Evolutionary conservation across 1,140 invertebrate species (phyloP).

Genomic region (Dreissena polymorpha): DNA sequence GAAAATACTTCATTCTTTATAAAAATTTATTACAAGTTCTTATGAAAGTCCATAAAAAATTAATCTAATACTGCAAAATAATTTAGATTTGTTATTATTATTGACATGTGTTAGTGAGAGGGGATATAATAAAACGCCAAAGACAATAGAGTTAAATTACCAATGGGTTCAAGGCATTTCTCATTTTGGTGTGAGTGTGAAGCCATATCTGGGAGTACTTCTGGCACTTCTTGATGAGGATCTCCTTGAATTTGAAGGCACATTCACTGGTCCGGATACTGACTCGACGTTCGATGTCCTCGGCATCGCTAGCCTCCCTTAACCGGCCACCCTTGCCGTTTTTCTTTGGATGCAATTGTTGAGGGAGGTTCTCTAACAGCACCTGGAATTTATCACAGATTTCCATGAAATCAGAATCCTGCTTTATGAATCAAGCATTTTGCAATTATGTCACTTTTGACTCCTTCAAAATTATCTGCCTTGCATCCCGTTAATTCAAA

Average conservation of each 20-base stretch:
- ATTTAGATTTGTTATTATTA: too few relatives aligned
- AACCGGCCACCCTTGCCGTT: conserved; percentile 61
- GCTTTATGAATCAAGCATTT: background rate
- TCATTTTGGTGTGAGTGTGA: conserved; percentile 74
- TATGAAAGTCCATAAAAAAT: too few relatives aligned
- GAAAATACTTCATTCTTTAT: too few relatives aligned
- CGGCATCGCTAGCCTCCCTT: conserved; percentile 56
- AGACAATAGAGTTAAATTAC: conserved; percentile 54
- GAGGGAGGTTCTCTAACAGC: conserved; percentile 70
- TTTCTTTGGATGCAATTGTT: conserved; percentile 63
- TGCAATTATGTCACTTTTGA: too few relatives aligned
- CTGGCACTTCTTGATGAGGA: conserved; percentile 77
- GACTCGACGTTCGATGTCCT: conserved; percentile 69
- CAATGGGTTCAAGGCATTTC: conserved; percentile 78
- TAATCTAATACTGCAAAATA: too few relatives aligned
- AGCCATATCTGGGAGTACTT: conserved; percentile 78
- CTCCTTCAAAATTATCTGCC: too few relatives aligned
- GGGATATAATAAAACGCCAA: too few relatives aligned
- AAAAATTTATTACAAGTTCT: too few relatives aligned
- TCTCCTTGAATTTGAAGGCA: conserved; percentile 78
- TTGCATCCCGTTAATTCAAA: too few relatives aligned
- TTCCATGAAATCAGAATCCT: background rate
- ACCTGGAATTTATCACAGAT: conserved; percentile 27
- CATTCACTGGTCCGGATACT: conserved; percentile 77
- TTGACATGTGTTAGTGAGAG: too few relatives aligned